These are phyloP conservation scores for Pycnonotus jocosus DNA, from an alignment of 2,113 vertebrate genomes.

Conservation along the genomic window DNA sequence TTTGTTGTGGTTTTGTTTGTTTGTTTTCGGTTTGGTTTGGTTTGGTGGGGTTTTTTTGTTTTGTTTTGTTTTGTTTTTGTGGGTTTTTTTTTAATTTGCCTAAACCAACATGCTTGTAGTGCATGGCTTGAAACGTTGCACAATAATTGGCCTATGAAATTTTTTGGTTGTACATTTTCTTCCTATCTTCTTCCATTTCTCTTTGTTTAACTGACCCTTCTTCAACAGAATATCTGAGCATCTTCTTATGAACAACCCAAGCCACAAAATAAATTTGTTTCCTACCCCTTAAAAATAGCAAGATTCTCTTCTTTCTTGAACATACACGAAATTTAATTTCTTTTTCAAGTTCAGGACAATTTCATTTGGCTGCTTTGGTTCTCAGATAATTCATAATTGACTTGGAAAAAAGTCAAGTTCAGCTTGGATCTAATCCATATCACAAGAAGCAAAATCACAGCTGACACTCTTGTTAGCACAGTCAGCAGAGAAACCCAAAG, in stretches of 20 bases:
- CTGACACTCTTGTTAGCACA: constrained; percentile 36
- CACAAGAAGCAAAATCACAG: constrained; percentile 39
- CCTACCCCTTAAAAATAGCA: neutral
- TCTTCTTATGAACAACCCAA: neutral
- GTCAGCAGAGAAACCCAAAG: constrained; percentile 26
- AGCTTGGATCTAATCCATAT: constrained; percentile 41
- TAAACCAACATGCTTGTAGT: neutral
- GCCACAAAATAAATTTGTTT: neutral
- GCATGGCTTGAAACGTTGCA: neutral
- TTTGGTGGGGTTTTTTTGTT: too few relatives aligned
- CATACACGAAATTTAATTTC: neutral
- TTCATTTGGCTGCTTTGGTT: constrained; percentile 27
- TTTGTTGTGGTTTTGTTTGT: too few relatives aligned
- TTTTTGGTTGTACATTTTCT: neutral
- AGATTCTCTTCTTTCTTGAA: neutral
- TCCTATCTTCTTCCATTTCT: neutral
- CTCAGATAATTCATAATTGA: constrained; percentile 50
- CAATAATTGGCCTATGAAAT: neutral
- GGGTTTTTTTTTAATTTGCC: neutral
- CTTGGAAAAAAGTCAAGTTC: constrained; percentile 52
- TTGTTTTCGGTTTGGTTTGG: too few relatives aligned
- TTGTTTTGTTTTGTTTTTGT: too few relatives aligned
- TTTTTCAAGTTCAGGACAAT: constrained; percentile 6
- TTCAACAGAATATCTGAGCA: neutral
- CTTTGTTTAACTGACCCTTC: neutral